A percentile compares a stretch with the other conserved stretches of the same genome.
Evolutionary conservation across 2,888 invertebrate genomes (phyloP).

Genomic region (Halictus ligatus): DNA sequence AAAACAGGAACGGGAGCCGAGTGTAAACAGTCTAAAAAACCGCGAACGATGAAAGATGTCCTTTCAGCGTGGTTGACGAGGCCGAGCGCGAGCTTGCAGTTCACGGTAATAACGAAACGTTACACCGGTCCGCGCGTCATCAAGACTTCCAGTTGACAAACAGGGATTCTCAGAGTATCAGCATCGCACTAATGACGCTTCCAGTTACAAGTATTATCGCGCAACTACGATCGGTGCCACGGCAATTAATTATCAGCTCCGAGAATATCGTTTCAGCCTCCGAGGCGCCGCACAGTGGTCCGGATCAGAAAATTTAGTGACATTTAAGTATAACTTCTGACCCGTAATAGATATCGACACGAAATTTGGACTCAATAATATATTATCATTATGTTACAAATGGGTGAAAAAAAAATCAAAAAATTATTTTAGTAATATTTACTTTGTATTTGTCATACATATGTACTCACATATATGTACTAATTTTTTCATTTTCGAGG

Average conservation of each 20-base stretch:
- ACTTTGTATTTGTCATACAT: too few species aligned
- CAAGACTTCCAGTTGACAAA: slow-evolving; percentile 48
- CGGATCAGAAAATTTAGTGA: too few species aligned
- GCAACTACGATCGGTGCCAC: slow-evolving; percentile 50
- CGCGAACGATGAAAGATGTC: slow-evolving; percentile 50
- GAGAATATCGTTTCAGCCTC: not conserved
- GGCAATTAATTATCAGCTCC: slow-evolving; percentile 61
- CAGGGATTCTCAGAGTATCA: slow-evolving; percentile 39
- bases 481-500: too few species aligned
- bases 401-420: too few species aligned
- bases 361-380: too few species aligned
- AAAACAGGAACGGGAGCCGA: slow-evolving; percentile 44
- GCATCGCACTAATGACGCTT: slow-evolving; percentile 47
- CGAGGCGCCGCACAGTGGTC: too few species aligned
- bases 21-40: slow-evolving; percentile 30
- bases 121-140: slow-evolving; percentile 28
- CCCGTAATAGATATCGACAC: too few species aligned
- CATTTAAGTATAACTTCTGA: too few species aligned
- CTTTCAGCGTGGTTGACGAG: slow-evolving; percentile 49
- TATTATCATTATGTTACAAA: too few species aligned
- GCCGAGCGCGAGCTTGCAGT: slow-evolving; percentile 45
- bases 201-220: slow-evolving; percentile 41
- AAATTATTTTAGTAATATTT: too few species aligned
- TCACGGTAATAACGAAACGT: slow-evolving; percentile 59
- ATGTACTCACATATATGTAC: too few species aligned